A percentile compares a stretch with the other conserved stretches of the same genome.
Conservation (phyloP, 2,113 vertebrate genomes). For the Thryonomys swinderianus region DNA sequence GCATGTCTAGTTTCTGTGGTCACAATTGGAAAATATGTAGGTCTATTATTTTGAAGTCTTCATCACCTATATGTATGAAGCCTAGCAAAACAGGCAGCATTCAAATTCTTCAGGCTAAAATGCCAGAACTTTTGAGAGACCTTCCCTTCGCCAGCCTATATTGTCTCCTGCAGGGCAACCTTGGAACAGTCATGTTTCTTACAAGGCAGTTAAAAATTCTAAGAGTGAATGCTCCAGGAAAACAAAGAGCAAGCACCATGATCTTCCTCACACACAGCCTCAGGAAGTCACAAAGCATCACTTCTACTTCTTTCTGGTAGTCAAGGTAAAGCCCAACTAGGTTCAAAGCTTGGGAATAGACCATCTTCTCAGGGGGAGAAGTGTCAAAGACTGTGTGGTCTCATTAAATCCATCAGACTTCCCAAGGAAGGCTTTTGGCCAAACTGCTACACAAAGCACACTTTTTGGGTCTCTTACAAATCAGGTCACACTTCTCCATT, state of each 20-base stretch:
- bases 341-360: not conserved
- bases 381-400: not conserved
- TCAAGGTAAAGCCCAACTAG: not conserved
- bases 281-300: not conserved
- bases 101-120: not conserved
- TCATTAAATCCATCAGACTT: not conserved
- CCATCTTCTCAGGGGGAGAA: not conserved
- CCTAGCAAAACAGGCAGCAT: not conserved
- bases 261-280: not conserved
- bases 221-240: not conserved
- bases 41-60: not conserved
- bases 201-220: not conserved
- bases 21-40: not conserved
- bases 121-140: not conserved
- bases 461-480: conserved; percentile 20
- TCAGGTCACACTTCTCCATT: not conserved
- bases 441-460: not conserved
- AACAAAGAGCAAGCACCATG: not conserved
- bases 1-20: not conserved
- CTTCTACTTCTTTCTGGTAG: not conserved
- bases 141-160: not conserved
- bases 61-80: not conserved
- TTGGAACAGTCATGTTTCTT: not conserved
- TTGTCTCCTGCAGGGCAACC: not conserved
- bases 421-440: not conserved